Percentiles rank a stretch among this genome's conserved stretches.
These are phyloP conservation scores for Rhodophaea formosa DNA, from an alignment of 2,888 invertebrate genomes.

Conservation along the genomic window DNA sequence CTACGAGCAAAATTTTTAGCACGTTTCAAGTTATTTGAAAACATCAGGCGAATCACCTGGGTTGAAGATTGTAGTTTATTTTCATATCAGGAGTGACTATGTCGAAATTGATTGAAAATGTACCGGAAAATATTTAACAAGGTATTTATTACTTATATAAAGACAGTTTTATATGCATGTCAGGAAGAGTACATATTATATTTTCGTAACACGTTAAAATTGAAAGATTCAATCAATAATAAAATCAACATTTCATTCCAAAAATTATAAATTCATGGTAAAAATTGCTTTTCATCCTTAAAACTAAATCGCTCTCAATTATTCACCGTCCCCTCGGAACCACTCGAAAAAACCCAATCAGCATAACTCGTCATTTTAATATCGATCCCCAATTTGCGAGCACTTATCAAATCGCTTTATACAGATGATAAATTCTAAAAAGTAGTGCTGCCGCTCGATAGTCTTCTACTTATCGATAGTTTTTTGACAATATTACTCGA, in stretches of 20 bases:
- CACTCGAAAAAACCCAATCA: conserved; percentile 80
- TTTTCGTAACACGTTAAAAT: too few species aligned
- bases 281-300: conserved; percentile 41
- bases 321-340: conserved; percentile 69
- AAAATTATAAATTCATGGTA: conserved; percentile 12
- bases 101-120: too few species aligned
- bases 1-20: background rate
- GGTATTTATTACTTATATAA: too few species aligned
- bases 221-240: too few species aligned
- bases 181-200: too few species aligned
- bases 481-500: too few species aligned
- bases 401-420: conserved; percentile 77
- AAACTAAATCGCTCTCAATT: conserved; percentile 73
- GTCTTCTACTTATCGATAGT: too few species aligned
- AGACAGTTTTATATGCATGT: too few species aligned
- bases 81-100: too few species aligned
- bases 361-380: conserved; percentile 78
- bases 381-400: conserved; percentile 77
- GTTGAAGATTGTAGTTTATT: too few species aligned
- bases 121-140: too few species aligned
- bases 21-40: background rate
- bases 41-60: background rate
- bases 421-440: conserved; percentile 64
- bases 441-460: conserved; percentile 21
- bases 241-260: background rate